Base-by-base conservation (phyloP, 2,888 invertebrate genomes). In the Anoncus sp. region DNA sequence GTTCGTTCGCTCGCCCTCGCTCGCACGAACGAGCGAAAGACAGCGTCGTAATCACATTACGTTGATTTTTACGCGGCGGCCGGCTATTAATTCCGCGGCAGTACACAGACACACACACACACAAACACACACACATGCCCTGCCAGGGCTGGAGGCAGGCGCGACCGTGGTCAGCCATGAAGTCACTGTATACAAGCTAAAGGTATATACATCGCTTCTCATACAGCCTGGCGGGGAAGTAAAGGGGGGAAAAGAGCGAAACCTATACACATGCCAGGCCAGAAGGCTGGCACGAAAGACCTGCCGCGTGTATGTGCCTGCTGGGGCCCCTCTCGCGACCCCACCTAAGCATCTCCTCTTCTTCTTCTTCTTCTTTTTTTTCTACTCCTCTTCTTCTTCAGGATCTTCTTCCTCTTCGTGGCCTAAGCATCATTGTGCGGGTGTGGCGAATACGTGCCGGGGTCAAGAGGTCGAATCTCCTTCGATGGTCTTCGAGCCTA, bases 361-460 rank as follows among this genome's bases (percentile, higher is more conserved):
- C 67, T 47, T 40, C 53, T 66, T 55, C 51, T 43, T 51, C 53
- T 57, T 71, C 20, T 38, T 51, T 16, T 40, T 60, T 18, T 47
- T 6, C 63, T 62, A 40, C 45, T 62, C 40, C 16, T 49, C 71
- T 51, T 57, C 63, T 22, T 60, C 70, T 53, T 60, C 55, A 16
- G 65, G 73, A 51, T 43, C 65, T 71, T 71, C 45, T 24, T 63
- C 35, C 69, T 82, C 80, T 84, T 84, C 85, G 82, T 84, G 85
- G 85, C 81, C 85, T 82, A 79, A 82, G 87, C 85, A 87, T 87
- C 86, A 84, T 84, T 89, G 89, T 86, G 90, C 90, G 90, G 90
- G 90, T 90, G 90, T 90, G 90, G 90, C 90, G 88, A 90, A 90
- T 90, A 90, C 90, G 90, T 90, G 90, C 90, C 87, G 89, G 87